phyloP scores from a whole-genome alignment of 2,888 invertebrate species.

The Pasiphila rectangulata region DNA sequence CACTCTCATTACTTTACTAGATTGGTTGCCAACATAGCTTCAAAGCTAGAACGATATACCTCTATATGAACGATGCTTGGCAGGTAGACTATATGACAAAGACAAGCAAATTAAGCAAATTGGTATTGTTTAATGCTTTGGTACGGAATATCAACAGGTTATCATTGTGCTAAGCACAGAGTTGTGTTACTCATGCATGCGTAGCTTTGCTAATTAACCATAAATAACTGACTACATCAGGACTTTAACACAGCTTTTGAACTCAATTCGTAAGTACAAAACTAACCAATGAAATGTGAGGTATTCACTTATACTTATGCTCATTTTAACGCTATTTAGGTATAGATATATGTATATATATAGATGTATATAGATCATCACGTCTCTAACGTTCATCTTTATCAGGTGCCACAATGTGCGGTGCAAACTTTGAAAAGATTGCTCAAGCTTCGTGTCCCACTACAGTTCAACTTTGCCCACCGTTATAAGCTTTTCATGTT shows the following conservation, averaged over 20 bases:
- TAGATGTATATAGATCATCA: too few relatives aligned
- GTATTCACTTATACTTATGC: too few relatives aligned
- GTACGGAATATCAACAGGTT: neutral
- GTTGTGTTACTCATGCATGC: neutral
- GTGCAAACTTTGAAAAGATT: conserved; percentile 9
- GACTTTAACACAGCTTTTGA: too few relatives aligned
- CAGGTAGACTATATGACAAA: neutral
- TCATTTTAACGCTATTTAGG: too few relatives aligned
- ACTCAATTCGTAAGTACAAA: too few relatives aligned
- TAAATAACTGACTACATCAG: neutral
- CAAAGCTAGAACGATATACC: neutral
- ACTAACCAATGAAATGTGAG: too few relatives aligned
- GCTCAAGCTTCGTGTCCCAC: conserved; percentile 9
- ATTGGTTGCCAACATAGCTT: neutral
- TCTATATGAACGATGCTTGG: neutral
- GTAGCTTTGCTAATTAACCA: neutral
- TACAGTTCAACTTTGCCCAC: conserved; percentile 9
- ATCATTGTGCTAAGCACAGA: neutral
- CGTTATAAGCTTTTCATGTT: conserved; percentile 7
- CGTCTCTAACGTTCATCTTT: neutral
- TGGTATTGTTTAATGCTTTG: neutral
- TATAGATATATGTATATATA: too few relatives aligned
- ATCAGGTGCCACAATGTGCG: conserved; percentile 6
- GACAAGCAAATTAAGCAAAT: neutral
- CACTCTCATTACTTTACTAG: neutral